Evolutionary conservation across 2,888 invertebrate species (phyloP).

Genomic region (Listrodromus nycthemerus): DNA sequence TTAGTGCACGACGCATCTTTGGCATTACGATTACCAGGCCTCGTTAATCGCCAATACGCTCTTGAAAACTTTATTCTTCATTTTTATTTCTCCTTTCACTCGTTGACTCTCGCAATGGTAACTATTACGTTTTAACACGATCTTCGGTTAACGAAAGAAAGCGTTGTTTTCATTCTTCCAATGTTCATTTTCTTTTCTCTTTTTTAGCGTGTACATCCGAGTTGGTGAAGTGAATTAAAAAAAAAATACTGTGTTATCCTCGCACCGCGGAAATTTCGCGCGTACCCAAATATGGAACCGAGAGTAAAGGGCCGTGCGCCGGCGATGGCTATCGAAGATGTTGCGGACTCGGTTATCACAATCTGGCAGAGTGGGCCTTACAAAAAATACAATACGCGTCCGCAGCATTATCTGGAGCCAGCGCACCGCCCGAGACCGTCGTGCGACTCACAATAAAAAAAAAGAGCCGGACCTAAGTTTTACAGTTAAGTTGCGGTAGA

Average conservation of each 20-base stretch:
- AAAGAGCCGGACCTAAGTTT: constrained; percentile 54
- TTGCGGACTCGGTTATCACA: constrained; percentile 83
- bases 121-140: constrained; percentile 9
- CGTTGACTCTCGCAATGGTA: constrained; percentile 19
- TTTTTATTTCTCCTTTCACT: constrained; percentile 38
- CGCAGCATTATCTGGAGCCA: constrained; percentile 75
- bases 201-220: constrained; percentile 22
- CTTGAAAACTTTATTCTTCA: constrained; percentile 32
- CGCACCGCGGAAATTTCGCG: neutral
- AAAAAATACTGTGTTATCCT: constrained; percentile 10
- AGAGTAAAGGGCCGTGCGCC: constrained; percentile 55
- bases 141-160: neutral
- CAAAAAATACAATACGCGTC: constrained; percentile 83
- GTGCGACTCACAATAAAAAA: constrained; percentile 59
- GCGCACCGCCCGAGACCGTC: constrained; percentile 66
- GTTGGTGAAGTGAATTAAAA: constrained; percentile 34
- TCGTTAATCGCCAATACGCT: constrained; percentile 54
- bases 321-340: constrained; percentile 75
- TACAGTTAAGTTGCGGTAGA: constrained; percentile 39
- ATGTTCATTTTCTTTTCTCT: constrained; percentile 22
- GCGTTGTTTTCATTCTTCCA: neutral
- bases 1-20: constrained; percentile 73
- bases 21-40: constrained; percentile 72
- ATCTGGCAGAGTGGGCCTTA: constrained; percentile 83
- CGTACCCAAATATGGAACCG: constrained; percentile 16